Percentiles rank a stretch among this genome's conserved stretches.
Conservation (phyloP, 1,140 invertebrate genomes). For the Pissodes strobi region DNA sequence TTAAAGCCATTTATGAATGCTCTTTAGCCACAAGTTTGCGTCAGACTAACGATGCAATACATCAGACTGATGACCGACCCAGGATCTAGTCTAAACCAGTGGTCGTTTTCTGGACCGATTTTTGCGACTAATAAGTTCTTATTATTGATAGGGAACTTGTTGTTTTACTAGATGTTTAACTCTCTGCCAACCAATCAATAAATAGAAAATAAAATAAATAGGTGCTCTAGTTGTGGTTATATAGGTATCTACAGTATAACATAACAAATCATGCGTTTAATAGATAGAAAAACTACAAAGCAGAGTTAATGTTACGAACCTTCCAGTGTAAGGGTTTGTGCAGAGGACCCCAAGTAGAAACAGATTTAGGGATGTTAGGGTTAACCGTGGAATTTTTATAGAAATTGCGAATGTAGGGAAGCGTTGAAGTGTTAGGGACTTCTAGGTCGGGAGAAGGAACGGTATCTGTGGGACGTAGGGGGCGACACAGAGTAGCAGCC, state of each 20-base stretch:
- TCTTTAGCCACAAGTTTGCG: no score
- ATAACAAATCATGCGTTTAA: conserved; percentile 26
- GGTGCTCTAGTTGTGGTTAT: not conserved
- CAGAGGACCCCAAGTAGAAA: conserved; percentile 68
- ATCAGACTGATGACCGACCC: no score
- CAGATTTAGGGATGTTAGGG: conserved; percentile 67
- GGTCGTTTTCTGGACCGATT: no score
- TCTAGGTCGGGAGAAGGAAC: conserved; percentile 48
- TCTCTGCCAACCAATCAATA: no score
- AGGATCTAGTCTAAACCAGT: no score
- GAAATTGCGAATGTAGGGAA: conserved; percentile 64
- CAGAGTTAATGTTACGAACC: conserved; percentile 61
- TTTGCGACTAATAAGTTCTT: no score
- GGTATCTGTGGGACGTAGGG: conserved; percentile 39
- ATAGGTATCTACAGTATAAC: no score
- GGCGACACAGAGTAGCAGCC: conserved; percentile 55
- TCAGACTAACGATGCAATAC: no score
- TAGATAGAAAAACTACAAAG: conserved; percentile 37
- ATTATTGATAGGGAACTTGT: no score
- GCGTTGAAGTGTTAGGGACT: conserved; percentile 57
- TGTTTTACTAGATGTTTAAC: no score
- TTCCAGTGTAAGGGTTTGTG: conserved; percentile 70
- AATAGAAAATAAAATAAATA: no score
- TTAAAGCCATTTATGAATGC: no score
- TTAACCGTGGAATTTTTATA: conserved; percentile 59